These are phyloP conservation scores for Aphelenchoides fujianensis DNA, from an alignment of 1,140 invertebrate species.

Conservation along the genomic window DNA sequence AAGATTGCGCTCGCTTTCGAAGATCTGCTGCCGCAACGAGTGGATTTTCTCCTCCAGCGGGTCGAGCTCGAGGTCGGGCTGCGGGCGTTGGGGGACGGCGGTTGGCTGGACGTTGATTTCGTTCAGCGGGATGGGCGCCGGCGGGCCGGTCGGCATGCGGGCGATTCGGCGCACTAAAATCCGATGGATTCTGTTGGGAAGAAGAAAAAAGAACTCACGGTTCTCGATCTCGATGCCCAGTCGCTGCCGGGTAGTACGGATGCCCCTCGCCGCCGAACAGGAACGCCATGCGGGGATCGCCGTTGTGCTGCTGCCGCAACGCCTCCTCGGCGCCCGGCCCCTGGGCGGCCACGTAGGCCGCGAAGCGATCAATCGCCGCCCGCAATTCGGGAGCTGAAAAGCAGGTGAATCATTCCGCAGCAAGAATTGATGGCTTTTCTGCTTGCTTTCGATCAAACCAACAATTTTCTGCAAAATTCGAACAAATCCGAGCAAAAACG, in stretches of 20 bases:
- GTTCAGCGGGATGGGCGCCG: not conserved
- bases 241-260: slow-evolving; percentile 93
- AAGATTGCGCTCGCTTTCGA: slow-evolving; percentile 45
- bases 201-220: slow-evolving; percentile 28
- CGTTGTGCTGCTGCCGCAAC: slow-evolving; percentile 94
- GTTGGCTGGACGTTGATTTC: not conserved
- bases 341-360: slow-evolving; percentile 77
- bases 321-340: slow-evolving; percentile 96
- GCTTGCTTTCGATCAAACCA: too few species aligned
- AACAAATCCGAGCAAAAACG: too few species aligned
- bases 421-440: too few species aligned
- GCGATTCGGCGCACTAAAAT: not conserved
- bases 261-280: slow-evolving; percentile 90
- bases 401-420: too few species aligned
- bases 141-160: too few species aligned
- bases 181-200: not conserved
- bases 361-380: slow-evolving; percentile 96
- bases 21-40: slow-evolving; percentile 38
- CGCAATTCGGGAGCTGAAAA: slow-evolving; percentile 78
- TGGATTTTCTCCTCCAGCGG: slow-evolving; percentile 38
- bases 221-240: slow-evolving; percentile 66
- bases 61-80: slow-evolving; percentile 28
- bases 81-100: slow-evolving; percentile 2
- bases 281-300: slow-evolving; percentile 93
- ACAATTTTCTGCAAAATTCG: too few species aligned